Base-by-base conservation (phyloP, 2,888 invertebrate genomes). In the Monopis laevigella region DNA sequence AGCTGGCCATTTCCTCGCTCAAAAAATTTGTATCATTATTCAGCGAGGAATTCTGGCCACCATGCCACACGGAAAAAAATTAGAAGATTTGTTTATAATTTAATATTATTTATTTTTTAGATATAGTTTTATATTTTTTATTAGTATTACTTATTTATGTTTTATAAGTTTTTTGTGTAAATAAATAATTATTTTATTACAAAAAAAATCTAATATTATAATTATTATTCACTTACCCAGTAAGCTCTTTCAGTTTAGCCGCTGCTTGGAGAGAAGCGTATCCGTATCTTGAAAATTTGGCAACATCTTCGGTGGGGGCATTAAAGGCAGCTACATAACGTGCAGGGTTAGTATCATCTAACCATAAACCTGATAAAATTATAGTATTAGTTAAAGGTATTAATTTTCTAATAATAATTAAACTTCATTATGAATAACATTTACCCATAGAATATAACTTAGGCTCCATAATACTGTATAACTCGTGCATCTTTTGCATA, bases 291-390 rank as follows among this genome's bases (percentile, higher is more conserved):
- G 88, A 83, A 48, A 84, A 82, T 30, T 80, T 71, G 39, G 82
- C 78, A 0, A 87, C 84, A 55, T 84, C 84, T 34, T 84, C 83
- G 1, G 83, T 82, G 14, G 89, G 89, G 1, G 84, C 83, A 58
- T 89, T 89, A 68, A 90, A 90, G 1, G 86, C 85, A 0, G 89
- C 89, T 36, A 89, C 85, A 57, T 84, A 86, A 8, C 84, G 82
- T 1, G 88, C 89, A 4, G 90, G 89, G 53, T 88, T 85, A 35
- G 84, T 82, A 35, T 75, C 70, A 13, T 84, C 78, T 46, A 90
- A 62, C 71, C 83, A 85, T 3, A 88, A 63, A 35, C 89, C 90
- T 90, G 59, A 10, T 39, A 27, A 27, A 5, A 24, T n/a, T n/a
- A n/a, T n/a, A n/a, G n/a, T n/a, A n/a, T n/a, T n/a, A n/a, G n/a